phyloP scores from a whole-genome alignment of 1,140 invertebrate genomes.

The Hermetia illucens region DNA sequence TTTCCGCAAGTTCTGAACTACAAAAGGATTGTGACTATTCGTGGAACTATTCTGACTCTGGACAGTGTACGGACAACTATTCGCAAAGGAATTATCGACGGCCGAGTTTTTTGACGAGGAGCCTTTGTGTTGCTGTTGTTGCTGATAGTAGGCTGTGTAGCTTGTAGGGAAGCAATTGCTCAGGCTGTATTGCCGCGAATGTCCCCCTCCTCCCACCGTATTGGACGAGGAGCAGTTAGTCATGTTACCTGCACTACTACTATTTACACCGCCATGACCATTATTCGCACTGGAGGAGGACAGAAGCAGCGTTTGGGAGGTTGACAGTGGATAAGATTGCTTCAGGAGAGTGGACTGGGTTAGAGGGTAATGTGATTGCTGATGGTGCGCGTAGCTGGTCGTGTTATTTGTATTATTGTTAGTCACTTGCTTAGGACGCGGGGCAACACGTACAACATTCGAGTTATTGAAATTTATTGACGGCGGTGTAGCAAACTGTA shows the following conservation, averaged over 20 bases:
- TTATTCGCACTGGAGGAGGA: constrained; percentile 6
- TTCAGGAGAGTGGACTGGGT: no score
- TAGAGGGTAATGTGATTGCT: constrained; percentile 4
- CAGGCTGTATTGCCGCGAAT: constrained; percentile 12
- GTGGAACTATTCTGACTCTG: background rate
- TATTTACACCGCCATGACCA: background rate
- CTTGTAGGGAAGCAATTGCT: constrained; percentile 24
- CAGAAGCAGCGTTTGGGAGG: constrained; percentile 12
- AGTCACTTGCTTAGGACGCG: constrained; percentile 22
- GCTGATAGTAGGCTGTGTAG: constrained; percentile 20
- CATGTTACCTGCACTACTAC: constrained; percentile 1
- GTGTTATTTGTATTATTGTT: constrained; percentile 18
- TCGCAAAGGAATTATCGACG: constrained; percentile 15
- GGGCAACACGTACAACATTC: constrained; percentile 25
- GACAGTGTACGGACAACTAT: constrained; percentile 17
- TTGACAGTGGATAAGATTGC: background rate
- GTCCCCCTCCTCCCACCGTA: constrained; percentile 2
- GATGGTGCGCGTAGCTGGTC: no score
- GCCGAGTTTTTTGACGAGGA: constrained; percentile 14
- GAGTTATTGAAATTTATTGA: constrained; percentile 31
- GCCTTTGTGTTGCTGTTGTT: constrained; percentile 13
- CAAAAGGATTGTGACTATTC: background rate
- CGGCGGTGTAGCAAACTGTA: constrained; percentile 26
- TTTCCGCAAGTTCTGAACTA: constrained; percentile 16
- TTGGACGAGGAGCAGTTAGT: no score